These are phyloP conservation scores for Siphamia tubifer DNA, from an alignment of 2,113 vertebrate species.

Conservation along the genomic window DNA sequence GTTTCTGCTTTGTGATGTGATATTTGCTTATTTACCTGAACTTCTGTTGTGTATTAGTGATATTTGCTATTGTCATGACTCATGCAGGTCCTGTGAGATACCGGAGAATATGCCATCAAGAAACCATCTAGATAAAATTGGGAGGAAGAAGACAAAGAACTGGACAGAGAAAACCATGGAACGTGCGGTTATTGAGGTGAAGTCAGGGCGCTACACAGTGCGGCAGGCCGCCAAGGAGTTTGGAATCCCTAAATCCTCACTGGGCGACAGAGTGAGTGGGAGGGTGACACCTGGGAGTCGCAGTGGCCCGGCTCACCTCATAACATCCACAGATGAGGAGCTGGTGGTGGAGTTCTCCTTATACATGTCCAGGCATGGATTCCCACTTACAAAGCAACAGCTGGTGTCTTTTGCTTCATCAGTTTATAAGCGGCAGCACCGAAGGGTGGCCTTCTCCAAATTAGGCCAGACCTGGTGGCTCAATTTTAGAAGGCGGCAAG, in stretches of 20 bases:
- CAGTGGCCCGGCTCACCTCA: constrained; percentile 70
- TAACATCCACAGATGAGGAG: constrained; percentile 67
- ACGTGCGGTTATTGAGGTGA: constrained; percentile 62
- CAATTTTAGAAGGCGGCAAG: constrained; percentile 71
- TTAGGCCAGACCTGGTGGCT: constrained; percentile 76
- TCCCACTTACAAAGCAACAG: constrained; percentile 73
- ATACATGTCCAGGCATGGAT: constrained; percentile 71
- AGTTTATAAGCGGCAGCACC: constrained; percentile 71
- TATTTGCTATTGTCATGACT: background rate
- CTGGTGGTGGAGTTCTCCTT: constrained; percentile 68
- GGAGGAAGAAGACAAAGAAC: constrained; percentile 70
- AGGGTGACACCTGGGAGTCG: constrained; percentile 69
- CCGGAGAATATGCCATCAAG: constrained; percentile 66
- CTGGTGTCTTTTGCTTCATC: constrained; percentile 72
- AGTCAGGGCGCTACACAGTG: constrained; percentile 65
- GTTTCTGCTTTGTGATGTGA: too few relatives aligned
- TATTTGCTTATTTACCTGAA: too few relatives aligned
- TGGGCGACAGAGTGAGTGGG: constrained; percentile 71
- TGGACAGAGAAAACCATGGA: constrained; percentile 74
- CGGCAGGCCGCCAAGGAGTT: constrained; percentile 72
- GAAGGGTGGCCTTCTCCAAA: constrained; percentile 71
- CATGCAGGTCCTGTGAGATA: background rate
- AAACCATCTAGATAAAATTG: constrained; percentile 72
- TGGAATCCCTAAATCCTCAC: constrained; percentile 70
- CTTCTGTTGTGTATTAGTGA: background rate